These are phyloP conservation scores for Podarcis siculus DNA, from an alignment of 2,797 vertebrate genomes.

Conservation along the genomic window DNA sequence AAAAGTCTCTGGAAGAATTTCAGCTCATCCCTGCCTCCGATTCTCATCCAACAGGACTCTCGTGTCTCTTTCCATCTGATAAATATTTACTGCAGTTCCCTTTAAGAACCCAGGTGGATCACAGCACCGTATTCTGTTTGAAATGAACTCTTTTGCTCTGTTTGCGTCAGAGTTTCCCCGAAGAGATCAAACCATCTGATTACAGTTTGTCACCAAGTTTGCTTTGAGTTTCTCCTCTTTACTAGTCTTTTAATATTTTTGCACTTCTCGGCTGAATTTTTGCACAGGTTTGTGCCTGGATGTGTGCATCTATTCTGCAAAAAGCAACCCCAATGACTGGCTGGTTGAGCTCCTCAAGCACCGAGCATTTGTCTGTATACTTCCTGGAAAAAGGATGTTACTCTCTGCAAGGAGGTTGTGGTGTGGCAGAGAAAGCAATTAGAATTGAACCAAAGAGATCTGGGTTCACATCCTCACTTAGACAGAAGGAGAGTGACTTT, in stretches of 20 bases:
- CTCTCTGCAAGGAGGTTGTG: neutral
- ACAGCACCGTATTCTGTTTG: slow-evolving; percentile 13
- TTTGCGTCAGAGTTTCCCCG: neutral
- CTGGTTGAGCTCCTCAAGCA: neutral
- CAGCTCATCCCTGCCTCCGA: neutral
- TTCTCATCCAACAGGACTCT: neutral
- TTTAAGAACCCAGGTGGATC: slow-evolving; percentile 6
- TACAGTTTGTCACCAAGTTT: slow-evolving; percentile 17
- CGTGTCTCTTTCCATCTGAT: slow-evolving; percentile 7
- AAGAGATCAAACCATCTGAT: slow-evolving; percentile 29
- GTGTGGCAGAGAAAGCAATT: neutral
- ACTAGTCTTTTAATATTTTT: neutral
- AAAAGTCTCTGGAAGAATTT: neutral
- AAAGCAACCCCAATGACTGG: neutral
- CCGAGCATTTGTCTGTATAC: neutral
- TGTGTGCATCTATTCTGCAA: neutral
- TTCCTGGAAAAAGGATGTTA: fast-evolving
- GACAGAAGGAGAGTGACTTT: neutral
- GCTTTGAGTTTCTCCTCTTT: neutral
- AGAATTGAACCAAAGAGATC: neutral
- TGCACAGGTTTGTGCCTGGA: neutral
- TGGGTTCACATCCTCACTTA: neutral
- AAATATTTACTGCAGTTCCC: slow-evolving; percentile 25
- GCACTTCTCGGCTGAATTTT: neutral
- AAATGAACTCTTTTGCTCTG: slow-evolving; percentile 2